Percentiles rank a stretch among this genome's conserved stretches.
phyloP scores from a whole-genome alignment of 2,113 vertebrate species.

The Phaethornis superciliosus region DNA sequence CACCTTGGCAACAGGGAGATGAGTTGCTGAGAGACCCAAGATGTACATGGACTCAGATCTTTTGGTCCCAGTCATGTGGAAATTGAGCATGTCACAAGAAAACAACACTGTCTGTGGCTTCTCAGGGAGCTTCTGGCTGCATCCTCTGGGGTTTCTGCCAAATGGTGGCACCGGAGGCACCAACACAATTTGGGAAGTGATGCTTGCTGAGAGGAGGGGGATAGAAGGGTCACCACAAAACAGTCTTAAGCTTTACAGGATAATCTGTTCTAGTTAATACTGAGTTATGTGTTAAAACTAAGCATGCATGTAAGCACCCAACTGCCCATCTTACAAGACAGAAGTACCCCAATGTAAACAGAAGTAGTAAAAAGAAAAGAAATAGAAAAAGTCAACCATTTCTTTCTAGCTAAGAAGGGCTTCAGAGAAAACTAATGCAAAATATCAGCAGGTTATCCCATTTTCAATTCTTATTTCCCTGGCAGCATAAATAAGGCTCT shows the following conservation, averaged over 20 bases:
- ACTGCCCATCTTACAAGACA: not conserved
- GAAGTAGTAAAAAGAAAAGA: not conserved
- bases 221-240: not conserved
- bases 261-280: too few relatives aligned
- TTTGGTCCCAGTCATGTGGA: slow-evolving; percentile 56
- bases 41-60: slow-evolving; percentile 61
- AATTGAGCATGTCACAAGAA: slow-evolving; percentile 5
- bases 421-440: not conserved
- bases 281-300: not conserved
- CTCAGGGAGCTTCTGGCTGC: slow-evolving; percentile 24
- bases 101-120: slow-evolving; percentile 8
- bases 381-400: not conserved
- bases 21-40: slow-evolving; percentile 71
- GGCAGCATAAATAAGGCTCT: not conserved
- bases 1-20: slow-evolving; percentile 69
- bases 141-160: not conserved
- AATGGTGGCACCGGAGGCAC: slow-evolving; percentile 6
- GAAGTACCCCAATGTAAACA: not conserved
- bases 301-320: not conserved
- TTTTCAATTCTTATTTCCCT: not conserved
- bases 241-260: not conserved
- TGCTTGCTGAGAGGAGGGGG: not conserved
- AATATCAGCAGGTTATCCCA: not conserved
- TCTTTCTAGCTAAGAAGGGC: not conserved
- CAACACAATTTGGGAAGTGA: not conserved